Conservation (phyloP, 2,888 invertebrate species). For the Habrosyne pyritoides region DNA sequence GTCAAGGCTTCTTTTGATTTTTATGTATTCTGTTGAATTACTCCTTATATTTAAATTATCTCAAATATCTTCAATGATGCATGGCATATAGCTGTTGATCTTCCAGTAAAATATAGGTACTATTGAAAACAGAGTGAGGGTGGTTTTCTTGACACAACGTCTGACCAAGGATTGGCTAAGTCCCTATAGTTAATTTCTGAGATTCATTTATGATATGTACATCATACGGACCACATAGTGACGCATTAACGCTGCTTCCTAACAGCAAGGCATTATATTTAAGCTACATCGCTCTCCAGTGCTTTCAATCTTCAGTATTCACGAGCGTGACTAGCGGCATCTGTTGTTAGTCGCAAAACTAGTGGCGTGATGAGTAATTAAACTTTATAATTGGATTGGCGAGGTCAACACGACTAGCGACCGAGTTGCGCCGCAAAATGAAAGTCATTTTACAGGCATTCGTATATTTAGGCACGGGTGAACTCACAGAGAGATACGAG, state of each 20-base stretch:
- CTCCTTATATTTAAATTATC: too few species aligned
- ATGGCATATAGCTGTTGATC: too few species aligned
- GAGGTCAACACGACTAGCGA: constrained; percentile 33
- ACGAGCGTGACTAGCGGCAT: constrained; percentile 16
- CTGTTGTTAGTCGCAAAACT: constrained; percentile 27
- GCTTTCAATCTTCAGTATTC: not conserved
- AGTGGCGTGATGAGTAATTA: constrained; percentile 54
- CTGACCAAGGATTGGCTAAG: too few species aligned
- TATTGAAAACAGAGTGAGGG: too few species aligned
- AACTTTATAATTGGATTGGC: constrained; percentile 60
- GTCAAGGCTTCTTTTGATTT: too few species aligned
- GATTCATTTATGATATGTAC: too few species aligned
- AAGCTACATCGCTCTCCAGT: not conserved
- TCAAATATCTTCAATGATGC: too few species aligned
- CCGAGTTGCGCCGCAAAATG: constrained; percentile 2
- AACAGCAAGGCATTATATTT: not conserved
- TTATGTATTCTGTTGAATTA: too few species aligned
- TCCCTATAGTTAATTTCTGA: too few species aligned
- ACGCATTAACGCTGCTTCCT: not conserved
- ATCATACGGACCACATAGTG: too few species aligned
- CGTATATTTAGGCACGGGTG: constrained; percentile 1
- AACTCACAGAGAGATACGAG: not conserved
- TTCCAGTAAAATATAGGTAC: too few species aligned
- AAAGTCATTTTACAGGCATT: constrained; percentile 6
- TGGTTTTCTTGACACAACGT: too few species aligned